Evolutionary conservation across 2,888 invertebrate genomes (phyloP), one percentile per base, ranked within the genome.

Genomic region (Cephus runcator): DNA sequence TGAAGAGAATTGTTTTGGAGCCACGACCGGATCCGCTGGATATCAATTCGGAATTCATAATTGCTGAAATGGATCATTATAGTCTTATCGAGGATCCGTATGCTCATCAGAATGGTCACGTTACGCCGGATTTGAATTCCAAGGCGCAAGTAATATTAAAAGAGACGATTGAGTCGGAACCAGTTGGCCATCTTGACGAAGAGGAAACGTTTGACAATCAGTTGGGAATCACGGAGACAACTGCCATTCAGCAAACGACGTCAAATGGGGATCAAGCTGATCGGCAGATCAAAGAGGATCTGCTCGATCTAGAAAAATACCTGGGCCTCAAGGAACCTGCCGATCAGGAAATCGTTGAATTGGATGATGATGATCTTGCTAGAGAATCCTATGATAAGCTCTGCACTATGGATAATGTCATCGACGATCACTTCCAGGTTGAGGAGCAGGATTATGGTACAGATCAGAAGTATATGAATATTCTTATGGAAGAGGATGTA

Each of bases 21-120:
- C 84, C 85, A 1, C 76, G n/a, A 77, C 83, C 23, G 80, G 83
- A 76, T 76, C 81, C 0, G 33, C 69, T 86, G 4, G 89, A 90
- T 73, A 84, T 87, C 6, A 91, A 87, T 40, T 77, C 85, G 0
- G 88, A 89, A n/a, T 90, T 91, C 74, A 90, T 91, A 12, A 86
- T 85, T 1, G 87, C 87, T 9, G 90, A 91, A 76, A 87, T 85
- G 77, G 85, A 88, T 1, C 88, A 90, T 35, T 88, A 87, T 73
- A 82, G 85, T 1, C 23, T 88, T 36, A 86, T 86, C 1, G 87
- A 88, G 34, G 88, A 89, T 40, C 84, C 88, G 3, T 88, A 88
- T 34, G 83, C 84, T 31, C 88, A 87, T 73, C 87, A 86, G 69
- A 90, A 91, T 69, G 90, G 88, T 0, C 87, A 88, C 80, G 81